Percentiles rank a stretch among this genome's conserved stretches.
Evolutionary conservation across 2,888 invertebrate genomes (phyloP).

Genomic region (Zaprionus bogoriensis): DNA sequence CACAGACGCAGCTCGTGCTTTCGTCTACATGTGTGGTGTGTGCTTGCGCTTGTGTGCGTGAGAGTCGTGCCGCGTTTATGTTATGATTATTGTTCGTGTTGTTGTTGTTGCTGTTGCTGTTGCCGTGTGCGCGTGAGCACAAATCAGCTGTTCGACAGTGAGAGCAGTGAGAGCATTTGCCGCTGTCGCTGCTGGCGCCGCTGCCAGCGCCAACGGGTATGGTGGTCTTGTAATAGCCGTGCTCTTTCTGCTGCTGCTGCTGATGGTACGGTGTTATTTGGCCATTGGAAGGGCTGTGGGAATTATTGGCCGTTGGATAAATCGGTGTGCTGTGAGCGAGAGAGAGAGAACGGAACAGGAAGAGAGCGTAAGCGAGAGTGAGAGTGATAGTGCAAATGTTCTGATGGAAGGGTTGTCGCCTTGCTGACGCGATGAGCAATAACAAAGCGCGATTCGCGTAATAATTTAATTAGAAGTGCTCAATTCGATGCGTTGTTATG

Average conservation of each 20-base stretch:
- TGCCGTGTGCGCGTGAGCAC: slow-evolving; percentile 45
- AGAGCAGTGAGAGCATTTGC: slow-evolving; percentile 41
- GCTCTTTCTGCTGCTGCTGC: slow-evolving; percentile 46
- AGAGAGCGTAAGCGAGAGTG: slow-evolving; percentile 14
- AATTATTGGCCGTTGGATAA: slow-evolving; percentile 78
- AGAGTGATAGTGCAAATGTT: slow-evolving; percentile 17
- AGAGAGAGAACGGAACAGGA: slow-evolving; percentile 26
- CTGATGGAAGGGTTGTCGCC: neutral
- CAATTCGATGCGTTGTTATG: slow-evolving; percentile 27
- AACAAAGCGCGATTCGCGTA: slow-evolving; percentile 6
- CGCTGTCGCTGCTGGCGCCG: slow-evolving; percentile 42
- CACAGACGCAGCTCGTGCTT: slow-evolving; percentile 29
- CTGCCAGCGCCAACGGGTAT: slow-evolving; percentile 76
- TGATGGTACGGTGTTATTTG: slow-evolving; percentile 75
- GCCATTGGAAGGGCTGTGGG: slow-evolving; percentile 76
- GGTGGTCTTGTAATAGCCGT: slow-evolving; percentile 78
- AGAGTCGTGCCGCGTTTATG: slow-evolving; percentile 36
- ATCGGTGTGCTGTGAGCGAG: slow-evolving; percentile 69
- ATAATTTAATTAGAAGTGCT: slow-evolving; percentile 41
- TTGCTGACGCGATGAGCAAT: neutral
- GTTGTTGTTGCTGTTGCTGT: slow-evolving; percentile 29
- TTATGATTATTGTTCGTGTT: slow-evolving; percentile 43
- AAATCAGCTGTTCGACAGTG: slow-evolving; percentile 71
- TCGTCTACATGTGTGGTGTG: slow-evolving; percentile 48
- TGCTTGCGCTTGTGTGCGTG: slow-evolving; percentile 40